A percentile compares a stretch with the other conserved stretches of the same genome.
Evolutionary conservation across 35 echinoderm and acorn worm genomes (phyloP).

Genomic region (Stichopus chloronotus): DNA sequence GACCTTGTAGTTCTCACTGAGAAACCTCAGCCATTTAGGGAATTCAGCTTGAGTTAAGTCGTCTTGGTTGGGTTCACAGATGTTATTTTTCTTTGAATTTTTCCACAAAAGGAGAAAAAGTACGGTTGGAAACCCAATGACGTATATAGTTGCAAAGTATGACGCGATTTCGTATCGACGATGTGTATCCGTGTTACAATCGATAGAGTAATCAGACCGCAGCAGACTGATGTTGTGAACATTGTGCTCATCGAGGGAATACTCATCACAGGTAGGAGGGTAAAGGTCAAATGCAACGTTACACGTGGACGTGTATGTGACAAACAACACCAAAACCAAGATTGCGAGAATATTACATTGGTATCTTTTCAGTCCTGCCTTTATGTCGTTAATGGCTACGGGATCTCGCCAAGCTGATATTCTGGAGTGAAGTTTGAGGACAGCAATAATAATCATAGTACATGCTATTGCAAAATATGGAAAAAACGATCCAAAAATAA

Average conservation of each 20-base stretch:
- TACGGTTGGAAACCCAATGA: conserved; percentile 32
- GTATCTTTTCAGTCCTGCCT: no score
- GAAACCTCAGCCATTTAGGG: conserved; percentile 31
- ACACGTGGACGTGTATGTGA: conserved; percentile 20
- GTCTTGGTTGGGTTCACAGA: no score
- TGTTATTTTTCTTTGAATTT: neutral
- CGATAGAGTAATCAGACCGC: conserved; percentile 54
- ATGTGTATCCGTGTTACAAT: conserved; percentile 30
- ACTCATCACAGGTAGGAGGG: neutral
- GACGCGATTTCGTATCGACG: neutral
- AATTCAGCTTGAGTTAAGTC: no score
- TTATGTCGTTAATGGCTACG: neutral
- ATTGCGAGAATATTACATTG: neutral
- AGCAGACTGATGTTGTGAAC: neutral
- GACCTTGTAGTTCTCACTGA: conserved; percentile 60
- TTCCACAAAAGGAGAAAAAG: neutral
- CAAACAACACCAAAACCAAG: conserved; percentile 1
- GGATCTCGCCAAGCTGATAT: neutral
- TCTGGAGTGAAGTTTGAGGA: neutral
- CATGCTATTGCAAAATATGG: neutral
- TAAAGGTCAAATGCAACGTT: neutral
- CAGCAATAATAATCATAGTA: neutral
- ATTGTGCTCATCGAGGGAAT: neutral
- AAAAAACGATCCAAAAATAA: neutral
- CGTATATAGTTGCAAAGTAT: neutral